phyloP scores from a whole-genome alignment of 2,888 invertebrate species.

The Sturmia bella region DNA sequence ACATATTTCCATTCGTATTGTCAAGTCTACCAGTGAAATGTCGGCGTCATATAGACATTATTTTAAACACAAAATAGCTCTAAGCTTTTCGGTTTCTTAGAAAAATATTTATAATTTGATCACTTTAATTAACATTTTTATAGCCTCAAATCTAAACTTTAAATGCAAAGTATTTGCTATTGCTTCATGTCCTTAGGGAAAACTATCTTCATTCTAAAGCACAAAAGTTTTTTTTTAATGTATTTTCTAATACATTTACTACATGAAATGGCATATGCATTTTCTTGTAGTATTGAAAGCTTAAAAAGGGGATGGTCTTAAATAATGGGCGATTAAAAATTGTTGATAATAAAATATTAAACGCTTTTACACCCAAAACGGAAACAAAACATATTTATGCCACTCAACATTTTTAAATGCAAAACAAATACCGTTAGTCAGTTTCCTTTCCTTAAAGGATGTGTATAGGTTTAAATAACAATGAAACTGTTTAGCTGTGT shows the following conservation, averaged over 20 bases:
- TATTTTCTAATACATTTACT: constrained; percentile 30
- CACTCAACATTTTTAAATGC: constrained; percentile 55
- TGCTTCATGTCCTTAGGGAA: too few relatives aligned
- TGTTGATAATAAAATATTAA: constrained; percentile 50
- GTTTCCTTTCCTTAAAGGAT: constrained; percentile 46
- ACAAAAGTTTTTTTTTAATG: too few relatives aligned
- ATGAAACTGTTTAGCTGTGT: neutral
- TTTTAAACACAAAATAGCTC: too few relatives aligned
- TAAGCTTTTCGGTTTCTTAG: too few relatives aligned
- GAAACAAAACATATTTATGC: constrained; percentile 62
- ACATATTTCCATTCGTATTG: too few relatives aligned
- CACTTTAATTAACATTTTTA: too few relatives aligned
- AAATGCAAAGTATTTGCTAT: too few relatives aligned
- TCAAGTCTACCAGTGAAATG: too few relatives aligned
- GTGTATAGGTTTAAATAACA: constrained; percentile 5
- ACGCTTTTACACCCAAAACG: constrained; percentile 62
- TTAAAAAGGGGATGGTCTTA: constrained; percentile 6
- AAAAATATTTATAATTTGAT: too few relatives aligned
- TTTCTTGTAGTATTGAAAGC: constrained; percentile 6
- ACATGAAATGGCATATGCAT: neutral
- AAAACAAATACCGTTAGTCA: constrained; percentile 55
- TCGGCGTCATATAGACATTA: too few relatives aligned
- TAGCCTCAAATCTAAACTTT: too few relatives aligned
- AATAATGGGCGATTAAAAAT: constrained; percentile 30
- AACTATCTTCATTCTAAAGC: too few relatives aligned